These are phyloP conservation scores for Glareola pratincola DNA, from an alignment of 2,113 vertebrate genomes.

Conservation along the genomic window DNA sequence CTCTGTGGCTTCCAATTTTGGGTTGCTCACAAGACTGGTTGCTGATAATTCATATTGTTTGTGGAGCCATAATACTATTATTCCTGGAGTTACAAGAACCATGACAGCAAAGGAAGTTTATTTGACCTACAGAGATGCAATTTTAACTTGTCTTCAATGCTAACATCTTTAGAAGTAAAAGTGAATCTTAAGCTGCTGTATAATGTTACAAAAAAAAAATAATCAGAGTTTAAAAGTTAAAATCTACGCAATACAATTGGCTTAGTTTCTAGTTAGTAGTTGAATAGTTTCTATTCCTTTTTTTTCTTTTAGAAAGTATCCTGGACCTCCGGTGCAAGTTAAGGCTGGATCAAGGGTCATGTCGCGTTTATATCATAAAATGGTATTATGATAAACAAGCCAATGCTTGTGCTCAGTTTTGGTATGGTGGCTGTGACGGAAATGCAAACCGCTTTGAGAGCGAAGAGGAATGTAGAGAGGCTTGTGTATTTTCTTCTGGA, in stretches of 20 bases:
- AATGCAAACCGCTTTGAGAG: conserved; percentile 84
- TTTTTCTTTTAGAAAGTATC: conserved; percentile 53
- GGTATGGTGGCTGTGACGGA: conserved; percentile 83
- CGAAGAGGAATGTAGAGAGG: conserved; percentile 79
- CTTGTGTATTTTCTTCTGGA: conserved; percentile 72
- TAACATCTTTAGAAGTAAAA: neutral
- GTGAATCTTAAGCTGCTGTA: neutral
- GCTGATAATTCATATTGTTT: neutral
- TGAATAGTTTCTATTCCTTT: neutral
- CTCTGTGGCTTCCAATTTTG: neutral
- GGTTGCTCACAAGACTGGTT: neutral
- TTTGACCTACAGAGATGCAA: neutral
- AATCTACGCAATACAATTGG: neutral
- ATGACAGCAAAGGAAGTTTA: neutral
- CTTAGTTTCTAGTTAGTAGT: neutral
- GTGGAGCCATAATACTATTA: neutral
- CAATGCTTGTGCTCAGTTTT: conserved; percentile 88
- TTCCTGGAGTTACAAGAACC: neutral
- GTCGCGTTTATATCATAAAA: conserved; percentile 77
- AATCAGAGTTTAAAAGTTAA: neutral
- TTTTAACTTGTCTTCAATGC: neutral
- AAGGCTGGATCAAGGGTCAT: conserved; percentile 78
- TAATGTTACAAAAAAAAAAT: neutral
- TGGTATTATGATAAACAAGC: conserved; percentile 86
- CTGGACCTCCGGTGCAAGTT: conserved; percentile 66